Evolutionary conservation across 2,797 vertebrate genomes (phyloP).

Genomic region (Ibycter americanus): DNA sequence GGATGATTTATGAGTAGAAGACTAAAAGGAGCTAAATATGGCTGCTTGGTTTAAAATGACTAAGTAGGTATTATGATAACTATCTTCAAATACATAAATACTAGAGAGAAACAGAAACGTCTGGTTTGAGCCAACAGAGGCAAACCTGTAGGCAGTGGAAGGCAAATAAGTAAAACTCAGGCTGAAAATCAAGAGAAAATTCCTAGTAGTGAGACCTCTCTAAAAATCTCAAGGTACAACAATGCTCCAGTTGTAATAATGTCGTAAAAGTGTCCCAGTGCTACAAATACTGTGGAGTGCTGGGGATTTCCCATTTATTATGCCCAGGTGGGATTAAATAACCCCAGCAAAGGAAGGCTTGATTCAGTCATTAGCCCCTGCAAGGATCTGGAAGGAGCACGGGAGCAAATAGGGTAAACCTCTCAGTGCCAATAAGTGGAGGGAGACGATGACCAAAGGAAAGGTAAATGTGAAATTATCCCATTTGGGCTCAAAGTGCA

Average conservation of each 20-base stretch:
- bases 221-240: conserved; percentile 36
- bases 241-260: conserved; percentile 51
- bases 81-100: conserved; percentile 51
- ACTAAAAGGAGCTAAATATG: conserved; percentile 49
- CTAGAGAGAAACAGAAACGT: conserved; percentile 18
- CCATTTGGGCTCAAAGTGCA: conserved; percentile 1
- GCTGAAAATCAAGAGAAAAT: conserved; percentile 19
- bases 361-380: conserved; percentile 38
- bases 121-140: conserved; percentile 27
- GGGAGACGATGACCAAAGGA: conserved; percentile 2
- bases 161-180: conserved; percentile 15
- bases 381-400: not conserved
- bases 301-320: conserved; percentile 56
- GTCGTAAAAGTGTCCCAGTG: conserved; percentile 38
- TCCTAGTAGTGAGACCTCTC: not conserved
- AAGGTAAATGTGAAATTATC: conserved; percentile 52
- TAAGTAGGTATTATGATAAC: conserved; percentile 46
- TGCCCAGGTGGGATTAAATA: conserved; percentile 58
- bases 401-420: conserved; percentile 12
- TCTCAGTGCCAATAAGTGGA: conserved; percentile 25
- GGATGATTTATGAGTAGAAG: conserved; percentile 45
- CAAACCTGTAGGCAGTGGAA: conserved; percentile 12
- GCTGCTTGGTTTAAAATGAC: conserved; percentile 43
- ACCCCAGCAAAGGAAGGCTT: conserved; percentile 37
- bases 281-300: conserved; percentile 39